A percentile compares a stretch with the other conserved stretches of the same genome.
These are phyloP conservation scores for Stegastes partitus DNA, from an alignment of 2,113 vertebrate genomes.

Conservation along the genomic window DNA sequence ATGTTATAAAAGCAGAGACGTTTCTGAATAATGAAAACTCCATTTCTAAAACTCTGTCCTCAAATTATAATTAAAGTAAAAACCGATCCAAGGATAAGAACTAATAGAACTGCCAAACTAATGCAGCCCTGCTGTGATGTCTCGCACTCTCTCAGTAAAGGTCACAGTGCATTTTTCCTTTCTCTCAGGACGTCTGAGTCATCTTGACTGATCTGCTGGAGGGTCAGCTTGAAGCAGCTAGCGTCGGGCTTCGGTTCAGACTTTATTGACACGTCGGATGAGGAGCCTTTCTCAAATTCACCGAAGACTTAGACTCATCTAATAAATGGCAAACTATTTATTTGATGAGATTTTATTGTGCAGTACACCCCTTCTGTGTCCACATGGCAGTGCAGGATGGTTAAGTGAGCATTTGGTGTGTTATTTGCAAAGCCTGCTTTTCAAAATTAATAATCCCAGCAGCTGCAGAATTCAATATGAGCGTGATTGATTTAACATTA, in stretches of 20 bases:
- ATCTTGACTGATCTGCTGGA: slow-evolving; percentile 30
- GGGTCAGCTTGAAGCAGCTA: slow-evolving; percentile 16
- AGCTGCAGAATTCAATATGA: slow-evolving; percentile 60
- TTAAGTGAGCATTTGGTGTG: slow-evolving; percentile 59
- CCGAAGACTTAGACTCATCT: slow-evolving; percentile 36
- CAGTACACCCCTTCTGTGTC: background rate
- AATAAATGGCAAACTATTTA: slow-evolving; percentile 21
- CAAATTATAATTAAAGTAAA: slow-evolving; percentile 30
- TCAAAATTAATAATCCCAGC: slow-evolving; percentile 53
- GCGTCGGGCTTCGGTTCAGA: background rate
- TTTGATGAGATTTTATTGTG: slow-evolving; percentile 44
- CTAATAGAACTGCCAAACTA: slow-evolving; percentile 29
- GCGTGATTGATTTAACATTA: slow-evolving; percentile 43
- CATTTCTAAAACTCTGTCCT: background rate
- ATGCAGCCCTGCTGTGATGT: slow-evolving; percentile 13
- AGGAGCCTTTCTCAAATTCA: slow-evolving; percentile 20
- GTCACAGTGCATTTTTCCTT: slow-evolving; percentile 29
- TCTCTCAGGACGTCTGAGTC: slow-evolving; percentile 47
- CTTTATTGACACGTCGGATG: slow-evolving; percentile 46
- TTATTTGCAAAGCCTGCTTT: slow-evolving; percentile 58
- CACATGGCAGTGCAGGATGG: slow-evolving; percentile 10
- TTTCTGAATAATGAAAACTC: slow-evolving; percentile 26
- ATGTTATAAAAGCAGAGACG: background rate
- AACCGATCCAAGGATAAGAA: slow-evolving; percentile 22
- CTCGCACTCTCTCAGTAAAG: slow-evolving; percentile 39